Conservation (phyloP, 1,140 invertebrate species). For the Streblospio benedicti region DNA sequence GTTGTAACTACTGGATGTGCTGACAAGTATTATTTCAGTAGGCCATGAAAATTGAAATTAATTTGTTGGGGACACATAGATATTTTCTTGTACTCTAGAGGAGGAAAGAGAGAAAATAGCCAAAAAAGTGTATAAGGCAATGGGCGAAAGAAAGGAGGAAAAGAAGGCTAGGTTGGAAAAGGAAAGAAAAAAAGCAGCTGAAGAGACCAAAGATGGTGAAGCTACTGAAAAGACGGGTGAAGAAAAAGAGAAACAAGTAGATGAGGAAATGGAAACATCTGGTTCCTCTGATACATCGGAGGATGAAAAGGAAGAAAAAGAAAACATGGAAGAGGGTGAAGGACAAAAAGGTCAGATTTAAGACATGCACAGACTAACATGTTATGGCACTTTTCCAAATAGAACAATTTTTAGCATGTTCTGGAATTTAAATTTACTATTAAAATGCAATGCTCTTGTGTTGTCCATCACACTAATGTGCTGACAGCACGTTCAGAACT, state of each 20-base stretch:
- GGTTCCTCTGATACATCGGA: conserved; percentile 24
- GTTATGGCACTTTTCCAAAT: too few species aligned
- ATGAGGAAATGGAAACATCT: conserved; percentile 24
- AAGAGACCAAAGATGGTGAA: conserved; percentile 2
- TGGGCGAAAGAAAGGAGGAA: conserved; percentile 20
- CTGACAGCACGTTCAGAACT: too few species aligned
- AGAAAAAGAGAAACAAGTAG: conserved; percentile 29
- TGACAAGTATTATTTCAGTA: too few species aligned
- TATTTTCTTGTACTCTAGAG: conserved; percentile 11
- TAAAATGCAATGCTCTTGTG: too few species aligned
- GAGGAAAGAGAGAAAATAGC: conserved; percentile 30
- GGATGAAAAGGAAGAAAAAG: conserved; percentile 18
- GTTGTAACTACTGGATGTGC: too few species aligned
- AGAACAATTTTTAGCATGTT: too few species aligned
- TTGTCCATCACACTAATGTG: too few species aligned
- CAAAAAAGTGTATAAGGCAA: conserved; percentile 32
- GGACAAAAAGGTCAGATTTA: conserved; percentile 1
- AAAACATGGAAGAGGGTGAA: conserved; percentile 20
- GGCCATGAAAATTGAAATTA: background rate
- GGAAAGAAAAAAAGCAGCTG: conserved; percentile 10
- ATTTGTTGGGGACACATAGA: background rate
- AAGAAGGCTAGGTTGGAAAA: conserved; percentile 1
- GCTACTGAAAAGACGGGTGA: background rate
- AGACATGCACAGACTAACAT: too few species aligned
- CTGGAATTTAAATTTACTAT: too few species aligned